Conservation (phyloP, 2,888 invertebrate genomes). For the Linnaemya vulpina region DNA sequence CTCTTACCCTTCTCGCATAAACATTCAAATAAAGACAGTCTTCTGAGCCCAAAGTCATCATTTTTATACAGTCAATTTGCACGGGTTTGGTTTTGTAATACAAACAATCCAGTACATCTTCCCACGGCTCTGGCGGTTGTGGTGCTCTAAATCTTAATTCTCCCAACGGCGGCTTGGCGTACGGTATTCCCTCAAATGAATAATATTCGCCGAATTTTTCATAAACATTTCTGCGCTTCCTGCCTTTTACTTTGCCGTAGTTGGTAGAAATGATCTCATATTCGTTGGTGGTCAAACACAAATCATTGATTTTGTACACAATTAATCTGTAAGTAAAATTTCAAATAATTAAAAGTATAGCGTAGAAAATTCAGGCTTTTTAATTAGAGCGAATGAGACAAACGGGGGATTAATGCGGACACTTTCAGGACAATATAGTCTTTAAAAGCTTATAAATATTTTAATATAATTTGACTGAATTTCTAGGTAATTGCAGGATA, state of each 20-base stretch:
- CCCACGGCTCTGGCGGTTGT: constrained; percentile 82
- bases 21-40: constrained; percentile 84
- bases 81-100: constrained; percentile 77
- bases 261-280: constrained; percentile 76
- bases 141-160: constrained; percentile 82
- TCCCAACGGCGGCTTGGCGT: constrained; percentile 80
- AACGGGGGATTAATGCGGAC: too few species aligned
- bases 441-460: too few species aligned
- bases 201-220: constrained; percentile 76
- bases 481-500: too few species aligned
- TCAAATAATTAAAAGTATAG: not conserved
- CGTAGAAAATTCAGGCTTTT: too few species aligned
- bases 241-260: constrained; percentile 78
- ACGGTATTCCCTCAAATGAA: constrained; percentile 81
- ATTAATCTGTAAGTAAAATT: constrained; percentile 72
- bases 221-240: constrained; percentile 72
- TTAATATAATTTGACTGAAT: too few species aligned
- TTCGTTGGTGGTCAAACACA: constrained; percentile 76
- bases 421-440: too few species aligned
- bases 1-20: constrained; percentile 76
- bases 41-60: constrained; percentile 82
- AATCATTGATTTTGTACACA: constrained; percentile 77
- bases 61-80: constrained; percentile 79
- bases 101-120: constrained; percentile 81
- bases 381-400: too few species aligned